phyloP scores from a whole-genome alignment of 2,888 invertebrate species.

The Nomada fabriciana region DNA sequence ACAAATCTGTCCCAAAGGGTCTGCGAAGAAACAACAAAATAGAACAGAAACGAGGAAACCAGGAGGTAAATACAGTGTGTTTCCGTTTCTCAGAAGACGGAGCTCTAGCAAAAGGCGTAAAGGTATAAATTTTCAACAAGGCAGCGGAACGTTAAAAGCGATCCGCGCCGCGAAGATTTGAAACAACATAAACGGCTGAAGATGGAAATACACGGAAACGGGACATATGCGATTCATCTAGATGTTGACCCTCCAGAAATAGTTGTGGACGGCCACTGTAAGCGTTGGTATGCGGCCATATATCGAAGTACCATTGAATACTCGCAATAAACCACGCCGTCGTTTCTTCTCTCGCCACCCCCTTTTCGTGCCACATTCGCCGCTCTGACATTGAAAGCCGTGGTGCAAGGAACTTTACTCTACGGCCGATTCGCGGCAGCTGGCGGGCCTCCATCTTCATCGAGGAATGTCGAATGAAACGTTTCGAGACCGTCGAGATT shows the following conservation, averaged over 20 bases:
- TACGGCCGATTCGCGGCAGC: slow-evolving; percentile 14
- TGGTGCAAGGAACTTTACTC: slow-evolving; percentile 35
- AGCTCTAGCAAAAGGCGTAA: neutral
- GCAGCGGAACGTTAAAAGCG: slow-evolving; percentile 14
- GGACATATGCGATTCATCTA: slow-evolving; percentile 46
- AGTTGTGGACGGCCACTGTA: slow-evolving; percentile 41
- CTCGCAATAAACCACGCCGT: slow-evolving; percentile 31
- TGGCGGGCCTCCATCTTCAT: slow-evolving; percentile 32
- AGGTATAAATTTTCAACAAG: slow-evolving; percentile 18
- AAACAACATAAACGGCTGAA: slow-evolving; percentile 32
- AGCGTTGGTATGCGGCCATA: slow-evolving; percentile 45
- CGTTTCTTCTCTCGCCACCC: slow-evolving; percentile 13
- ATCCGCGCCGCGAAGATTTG: slow-evolving; percentile 13
- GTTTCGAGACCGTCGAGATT: slow-evolving; percentile 1
- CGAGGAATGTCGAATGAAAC: neutral
- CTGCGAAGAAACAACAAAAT: neutral
- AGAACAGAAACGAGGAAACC: neutral
- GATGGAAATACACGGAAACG: slow-evolving; percentile 48
- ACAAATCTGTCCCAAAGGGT: neutral
- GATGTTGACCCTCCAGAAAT: slow-evolving; percentile 58
- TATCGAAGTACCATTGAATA: slow-evolving; percentile 45
- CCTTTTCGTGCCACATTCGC: slow-evolving; percentile 8
- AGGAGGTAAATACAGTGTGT: neutral
- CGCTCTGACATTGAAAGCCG: slow-evolving; percentile 46
- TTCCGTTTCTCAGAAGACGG: neutral